Percentiles rank a stretch among this genome's conserved stretches.
Conservation (phyloP, 2,113 vertebrate species). For the Megaceryle torquata region DNA sequence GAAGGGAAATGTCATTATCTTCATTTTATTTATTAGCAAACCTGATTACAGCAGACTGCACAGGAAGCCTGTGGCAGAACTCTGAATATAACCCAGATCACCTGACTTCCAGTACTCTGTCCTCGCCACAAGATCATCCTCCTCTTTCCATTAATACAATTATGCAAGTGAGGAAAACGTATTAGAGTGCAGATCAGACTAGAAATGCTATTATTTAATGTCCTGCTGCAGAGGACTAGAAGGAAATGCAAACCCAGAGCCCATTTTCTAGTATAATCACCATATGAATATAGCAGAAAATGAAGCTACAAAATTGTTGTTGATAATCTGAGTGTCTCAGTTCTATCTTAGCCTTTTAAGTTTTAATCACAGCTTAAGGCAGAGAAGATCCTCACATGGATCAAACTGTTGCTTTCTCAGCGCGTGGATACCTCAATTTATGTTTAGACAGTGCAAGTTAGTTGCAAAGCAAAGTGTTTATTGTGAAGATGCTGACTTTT, state of each 20-base stretch:
- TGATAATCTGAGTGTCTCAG: background rate
- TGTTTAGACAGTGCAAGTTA: background rate
- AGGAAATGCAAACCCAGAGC: slow-evolving; percentile 28
- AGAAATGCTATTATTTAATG: slow-evolving; percentile 36
- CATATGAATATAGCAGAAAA: background rate
- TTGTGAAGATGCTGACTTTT: background rate
- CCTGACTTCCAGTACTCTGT: slow-evolving; percentile 56
- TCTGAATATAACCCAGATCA: slow-evolving; percentile 42
- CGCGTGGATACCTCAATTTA: background rate
- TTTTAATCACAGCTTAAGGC: background rate
- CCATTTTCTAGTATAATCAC: background rate
- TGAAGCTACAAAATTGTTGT: background rate
- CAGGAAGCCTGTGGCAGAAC: slow-evolving; percentile 55
- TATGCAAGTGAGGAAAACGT: slow-evolving; percentile 22
- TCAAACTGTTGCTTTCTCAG: background rate
- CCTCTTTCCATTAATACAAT: slow-evolving; percentile 52
- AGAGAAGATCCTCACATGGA: background rate
- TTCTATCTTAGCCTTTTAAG: background rate
- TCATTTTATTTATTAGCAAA: slow-evolving; percentile 44
- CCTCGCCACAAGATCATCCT: background rate
- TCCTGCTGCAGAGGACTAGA: background rate
- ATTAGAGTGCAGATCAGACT: slow-evolving; percentile 16
- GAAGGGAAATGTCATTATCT: slow-evolving; percentile 48
- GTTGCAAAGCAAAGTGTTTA: background rate
- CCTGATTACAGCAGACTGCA: slow-evolving; percentile 48